A percentile compares a stretch with the other conserved stretches of the same genome.
phyloP scores from a whole-genome alignment of 2,888 invertebrate genomes.

The Amblyteles armatorius region DNA sequence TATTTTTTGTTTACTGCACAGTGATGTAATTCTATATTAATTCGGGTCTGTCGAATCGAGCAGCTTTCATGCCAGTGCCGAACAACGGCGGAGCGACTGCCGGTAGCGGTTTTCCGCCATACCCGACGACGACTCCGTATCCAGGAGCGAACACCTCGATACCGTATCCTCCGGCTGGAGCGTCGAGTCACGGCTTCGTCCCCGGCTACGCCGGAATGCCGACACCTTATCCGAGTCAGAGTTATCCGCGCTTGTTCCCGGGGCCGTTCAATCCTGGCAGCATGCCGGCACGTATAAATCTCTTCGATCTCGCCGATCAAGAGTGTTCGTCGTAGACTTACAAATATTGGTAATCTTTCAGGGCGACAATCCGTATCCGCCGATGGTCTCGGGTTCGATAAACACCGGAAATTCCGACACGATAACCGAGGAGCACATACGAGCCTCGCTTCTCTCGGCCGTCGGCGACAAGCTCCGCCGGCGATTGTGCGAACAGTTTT shows the following conservation, averaged over 20 bases:
- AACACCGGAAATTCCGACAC: slow-evolving; percentile 89
- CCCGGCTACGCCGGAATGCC: slow-evolving; percentile 80
- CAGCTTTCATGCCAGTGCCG: slow-evolving; percentile 85
- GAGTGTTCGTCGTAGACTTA: neutral
- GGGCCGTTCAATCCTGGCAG: slow-evolving; percentile 80
- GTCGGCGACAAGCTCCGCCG: slow-evolving; percentile 97
- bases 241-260: slow-evolving; percentile 84
- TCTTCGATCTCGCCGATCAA: neutral
- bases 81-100: slow-evolving; percentile 66
- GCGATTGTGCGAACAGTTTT: slow-evolving; percentile 94
- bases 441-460: slow-evolving; percentile 96
- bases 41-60: slow-evolving; percentile 5
- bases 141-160: slow-evolving; percentile 72
- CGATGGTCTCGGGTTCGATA: slow-evolving; percentile 82
- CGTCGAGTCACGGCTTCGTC: slow-evolving; percentile 76
- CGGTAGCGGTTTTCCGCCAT: slow-evolving; percentile 72
- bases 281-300: slow-evolving; percentile 75
- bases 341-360: slow-evolving; percentile 46
- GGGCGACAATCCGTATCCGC: slow-evolving; percentile 69
- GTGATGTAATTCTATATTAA: neutral
- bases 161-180: slow-evolving; percentile 79
- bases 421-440: slow-evolving; percentile 98
- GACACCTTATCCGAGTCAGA: slow-evolving; percentile 75
- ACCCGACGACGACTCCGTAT: slow-evolving; percentile 74
- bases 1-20: neutral